Evolutionary conservation across 2,113 vertebrate genomes (phyloP).

Genomic region (Jacana jacana): DNA sequence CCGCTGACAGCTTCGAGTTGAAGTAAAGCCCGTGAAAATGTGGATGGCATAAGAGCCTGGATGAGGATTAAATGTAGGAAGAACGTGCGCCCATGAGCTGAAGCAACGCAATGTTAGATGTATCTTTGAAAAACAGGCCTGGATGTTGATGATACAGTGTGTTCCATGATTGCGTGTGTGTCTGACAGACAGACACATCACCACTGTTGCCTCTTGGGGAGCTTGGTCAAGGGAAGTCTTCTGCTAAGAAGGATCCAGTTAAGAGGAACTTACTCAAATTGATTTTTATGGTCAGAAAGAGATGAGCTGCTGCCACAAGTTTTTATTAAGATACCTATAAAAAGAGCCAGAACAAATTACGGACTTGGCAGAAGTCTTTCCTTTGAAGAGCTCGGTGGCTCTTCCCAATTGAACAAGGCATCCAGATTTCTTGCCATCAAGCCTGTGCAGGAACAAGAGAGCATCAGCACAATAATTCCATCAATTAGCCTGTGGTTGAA

Average conservation of each 20-base stretch:
- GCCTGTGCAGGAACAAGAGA: neutral
- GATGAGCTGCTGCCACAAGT: neutral
- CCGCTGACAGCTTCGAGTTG: neutral
- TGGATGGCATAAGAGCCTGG: neutral
- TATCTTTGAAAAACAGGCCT: neutral
- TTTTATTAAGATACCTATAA: neutral
- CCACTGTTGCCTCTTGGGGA: neutral
- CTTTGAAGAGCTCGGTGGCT: neutral
- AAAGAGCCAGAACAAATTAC: neutral
- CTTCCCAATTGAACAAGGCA: neutral
- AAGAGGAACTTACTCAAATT: neutral
- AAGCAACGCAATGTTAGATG: neutral
- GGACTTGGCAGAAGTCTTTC: neutral
- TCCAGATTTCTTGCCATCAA: neutral
- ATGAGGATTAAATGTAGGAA: neutral
- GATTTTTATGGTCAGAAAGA: neutral
- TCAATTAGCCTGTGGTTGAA: neutral
- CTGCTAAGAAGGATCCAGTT: neutral
- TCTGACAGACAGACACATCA: neutral
- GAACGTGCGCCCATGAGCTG: rapidly evolving
- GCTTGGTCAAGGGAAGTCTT: neutral
- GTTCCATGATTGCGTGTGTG: neutral
- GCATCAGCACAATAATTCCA: neutral
- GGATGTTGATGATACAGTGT: neutral
- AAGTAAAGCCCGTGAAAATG: neutral